Evolutionary conservation across 2,797 vertebrate species (phyloP), one percentile per base, ranked within the genome.

Genomic region (Thaleichthys pacificus): DNA sequence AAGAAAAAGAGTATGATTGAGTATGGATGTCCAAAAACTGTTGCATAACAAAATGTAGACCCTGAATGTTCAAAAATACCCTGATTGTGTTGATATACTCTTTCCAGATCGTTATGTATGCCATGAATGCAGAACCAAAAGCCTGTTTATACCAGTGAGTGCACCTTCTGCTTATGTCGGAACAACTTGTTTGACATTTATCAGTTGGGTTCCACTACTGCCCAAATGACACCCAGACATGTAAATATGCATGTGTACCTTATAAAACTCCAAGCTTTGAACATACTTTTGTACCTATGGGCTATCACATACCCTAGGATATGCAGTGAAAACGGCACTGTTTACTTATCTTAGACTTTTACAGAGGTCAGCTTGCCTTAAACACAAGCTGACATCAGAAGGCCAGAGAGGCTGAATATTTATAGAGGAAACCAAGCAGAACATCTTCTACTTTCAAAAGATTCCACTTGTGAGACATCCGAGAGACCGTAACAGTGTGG

Each of bases 301-400:
- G 51, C 61, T 24, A 35, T 71, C 35, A 51, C 35, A 73, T 14
- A 49, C 32, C 26, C 65, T 35, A 28, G 21, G 30, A 11, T 56
- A 78, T 70, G 75, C 49, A 28, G 35, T 7, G 24, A 67, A 67
- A 4, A 28, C 14, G 15, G 5, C 15, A 28, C 47, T 56, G 62
- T 75, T 58, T 72, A 74, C 24, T 61, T 17, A n/a, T 69, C 66
- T 68, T 32, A 56, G 68, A 76, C 28, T 70, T 66, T 71, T 38
- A 60, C n/a, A 70, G 30, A 66, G 15, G 57, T 76, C 73, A 42
- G 49, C 21, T 66, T 51, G 56, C 11, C 8, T 12, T 21, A 60
- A 69, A 51, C 58, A 30, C 5, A 14, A 12, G n/a, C 74, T 66
- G 58, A 71, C 58, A 57, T 62, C 68, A 58, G 42, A 11, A 47